Evolutionary conservation across 2,888 invertebrate genomes (phyloP), one percentile per base, ranked within the genome.

Genomic region (Agrilus biguttatus): DNA sequence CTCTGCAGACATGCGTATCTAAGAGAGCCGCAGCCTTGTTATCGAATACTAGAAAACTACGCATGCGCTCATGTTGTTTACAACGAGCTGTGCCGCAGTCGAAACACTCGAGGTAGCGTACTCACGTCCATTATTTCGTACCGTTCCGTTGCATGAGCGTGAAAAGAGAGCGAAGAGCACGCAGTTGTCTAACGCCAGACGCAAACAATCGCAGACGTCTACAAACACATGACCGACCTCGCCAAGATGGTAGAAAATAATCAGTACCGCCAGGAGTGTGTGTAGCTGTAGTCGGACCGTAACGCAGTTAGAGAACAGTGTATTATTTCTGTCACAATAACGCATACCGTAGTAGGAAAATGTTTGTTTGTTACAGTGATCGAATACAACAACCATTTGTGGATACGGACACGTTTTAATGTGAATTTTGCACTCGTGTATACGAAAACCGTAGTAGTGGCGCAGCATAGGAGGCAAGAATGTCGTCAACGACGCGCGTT

Each of bases 31-130:
- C 48, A 52, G 49, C 50, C 53, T 57, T 56, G 56, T 57, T 62
- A 63, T 63, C 61, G 63, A 63, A 64, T 63, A 62, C 61, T 61
- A 59, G 56, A 54, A 54, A 51, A 52, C 51, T 49, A 63, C 67
- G 66, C 69, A 61, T 66, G 69, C 69, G 69, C 62, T 49, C 49
- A 58, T 55, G 55, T 70, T 70, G 70, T 70, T 70, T 70, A 70
- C 69, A 68, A 66, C 63, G 59, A 50, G 46, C 45, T 45, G 50
- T 47, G 45, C 41, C 50, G 48, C 50, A 48, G 40, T 44, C 41
- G 48, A 40, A 41, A 39, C 42, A 23, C 36, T 33, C 33, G 36
- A 40, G 37, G 35, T 37, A 39, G 17, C 33, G 37, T 36, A 37
- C 40, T 42, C 43, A 28, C 33, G 36, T 33, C 12, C 19, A 28